Conservation (phyloP, 2,113 vertebrate species). For the Heterochromis multidens region DNA sequence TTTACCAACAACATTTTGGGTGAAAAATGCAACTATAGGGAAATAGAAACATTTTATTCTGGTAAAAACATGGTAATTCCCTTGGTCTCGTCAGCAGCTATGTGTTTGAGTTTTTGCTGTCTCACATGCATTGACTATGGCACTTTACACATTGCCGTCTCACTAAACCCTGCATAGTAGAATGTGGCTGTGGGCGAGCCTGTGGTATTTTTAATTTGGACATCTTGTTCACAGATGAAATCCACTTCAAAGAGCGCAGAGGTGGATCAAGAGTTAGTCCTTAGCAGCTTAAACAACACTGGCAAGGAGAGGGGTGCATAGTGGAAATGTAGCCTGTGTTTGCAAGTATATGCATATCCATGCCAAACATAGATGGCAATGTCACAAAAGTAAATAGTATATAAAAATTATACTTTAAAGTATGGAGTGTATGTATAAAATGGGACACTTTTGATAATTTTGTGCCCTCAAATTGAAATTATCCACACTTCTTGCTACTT, state of each 20-base stretch:
- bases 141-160: neutral
- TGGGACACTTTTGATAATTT: neutral
- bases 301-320: neutral
- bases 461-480: neutral
- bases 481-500: neutral
- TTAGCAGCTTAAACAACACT: neutral
- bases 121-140: neutral
- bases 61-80: neutral
- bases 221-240: constrained; percentile 55
- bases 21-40: neutral
- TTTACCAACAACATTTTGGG: neutral
- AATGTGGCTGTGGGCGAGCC: constrained; percentile 4
- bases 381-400: neutral
- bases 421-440: neutral
- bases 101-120: neutral
- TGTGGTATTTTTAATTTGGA: constrained; percentile 43
- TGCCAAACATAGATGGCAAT: neutral
- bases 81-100: neutral
- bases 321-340: neutral
- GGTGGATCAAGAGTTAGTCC: neutral
- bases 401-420: neutral
- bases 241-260: constrained; percentile 32
- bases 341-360: neutral
- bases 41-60: neutral
- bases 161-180: neutral